phyloP scores from a whole-genome alignment of 2,888 invertebrate genomes.

The Plemyria rubiginata region DNA sequence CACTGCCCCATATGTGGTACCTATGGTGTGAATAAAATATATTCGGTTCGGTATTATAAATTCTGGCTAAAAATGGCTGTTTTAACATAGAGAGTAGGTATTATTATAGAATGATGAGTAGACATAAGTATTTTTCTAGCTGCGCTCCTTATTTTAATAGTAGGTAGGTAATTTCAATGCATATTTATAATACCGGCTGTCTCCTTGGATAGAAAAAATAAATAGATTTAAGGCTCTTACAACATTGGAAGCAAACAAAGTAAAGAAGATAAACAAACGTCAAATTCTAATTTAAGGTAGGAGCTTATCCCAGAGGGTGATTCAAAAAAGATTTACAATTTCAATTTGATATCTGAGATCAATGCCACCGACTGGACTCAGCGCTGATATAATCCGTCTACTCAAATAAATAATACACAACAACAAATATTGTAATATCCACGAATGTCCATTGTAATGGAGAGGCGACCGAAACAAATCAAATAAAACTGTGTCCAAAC shows the following conservation, averaged over 20 bases:
- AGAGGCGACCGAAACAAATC: slow-evolving; percentile 46
- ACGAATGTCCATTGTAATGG: slow-evolving; percentile 48
- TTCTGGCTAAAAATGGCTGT: too few species aligned
- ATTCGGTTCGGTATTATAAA: too few species aligned
- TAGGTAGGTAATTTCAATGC: too few species aligned
- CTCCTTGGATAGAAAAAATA: slow-evolving; percentile 9
- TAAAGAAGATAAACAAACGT: slow-evolving; percentile 40
- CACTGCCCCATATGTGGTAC: too few species aligned
- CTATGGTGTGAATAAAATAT: too few species aligned
- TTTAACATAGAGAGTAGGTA: too few species aligned
- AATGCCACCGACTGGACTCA: slow-evolving; percentile 60
- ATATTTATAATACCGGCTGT: background rate
- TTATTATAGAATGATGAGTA: too few species aligned
- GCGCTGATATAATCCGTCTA: slow-evolving; percentile 63
- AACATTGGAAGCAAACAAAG: slow-evolving; percentile 29
- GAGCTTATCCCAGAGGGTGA: slow-evolving; percentile 49
- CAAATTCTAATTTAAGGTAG: slow-evolving; percentile 38
- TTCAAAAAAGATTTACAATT: slow-evolving; percentile 59
- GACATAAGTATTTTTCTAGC: too few species aligned
- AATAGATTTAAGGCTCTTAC: slow-evolving; percentile 20
- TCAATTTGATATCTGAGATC: slow-evolving; percentile 59
- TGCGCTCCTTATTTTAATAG: background rate
- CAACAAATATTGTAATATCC: slow-evolving; percentile 82
- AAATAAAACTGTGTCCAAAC: slow-evolving; percentile 61
- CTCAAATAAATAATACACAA: slow-evolving; percentile 77